A percentile compares a stretch with the other conserved stretches of the same genome.
These are phyloP conservation scores for Tipula unca DNA, from an alignment of 2,888 invertebrate species.

Conservation along the genomic window DNA sequence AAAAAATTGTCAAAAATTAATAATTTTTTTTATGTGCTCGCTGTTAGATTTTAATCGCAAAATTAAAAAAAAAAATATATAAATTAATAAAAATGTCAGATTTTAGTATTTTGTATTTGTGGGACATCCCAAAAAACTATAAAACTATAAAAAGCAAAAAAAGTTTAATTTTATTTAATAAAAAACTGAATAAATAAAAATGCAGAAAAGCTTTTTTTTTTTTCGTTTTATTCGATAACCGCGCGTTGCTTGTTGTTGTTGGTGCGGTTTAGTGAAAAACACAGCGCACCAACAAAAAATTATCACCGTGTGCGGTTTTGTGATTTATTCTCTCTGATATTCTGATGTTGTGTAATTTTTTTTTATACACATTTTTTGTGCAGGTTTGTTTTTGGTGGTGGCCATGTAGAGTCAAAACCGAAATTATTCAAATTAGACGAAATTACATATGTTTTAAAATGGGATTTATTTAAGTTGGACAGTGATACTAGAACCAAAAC, in stretches of 20 bases:
- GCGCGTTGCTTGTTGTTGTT: background rate
- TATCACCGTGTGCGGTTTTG: background rate
- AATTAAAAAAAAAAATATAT: background rate
- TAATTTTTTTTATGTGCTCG: background rate
- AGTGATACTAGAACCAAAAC: background rate
- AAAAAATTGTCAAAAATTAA: background rate
- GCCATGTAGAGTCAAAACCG: background rate
- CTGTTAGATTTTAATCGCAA: background rate
- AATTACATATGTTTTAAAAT: background rate
- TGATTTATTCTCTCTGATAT: background rate
- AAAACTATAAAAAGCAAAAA: background rate
- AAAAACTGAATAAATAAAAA: background rate
- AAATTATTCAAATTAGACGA: background rate
- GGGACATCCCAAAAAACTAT: conserved; percentile 14
- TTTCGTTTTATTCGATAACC: background rate
- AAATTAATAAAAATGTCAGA: conserved; percentile 8
- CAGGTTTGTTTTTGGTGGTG: background rate
- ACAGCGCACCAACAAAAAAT: background rate
- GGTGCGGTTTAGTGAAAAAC: background rate
- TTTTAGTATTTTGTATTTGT: background rate
- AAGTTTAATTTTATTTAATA: background rate
- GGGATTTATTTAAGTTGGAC: background rate
- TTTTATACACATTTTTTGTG: too few relatives aligned
- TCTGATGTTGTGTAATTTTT: background rate
- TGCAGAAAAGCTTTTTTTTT: background rate